Evolutionary conservation across 64 coral and sea anemone species (phyloP), one percentile per base, ranked within the genome.

Genomic region (Cladopsammia gracilis): DNA sequence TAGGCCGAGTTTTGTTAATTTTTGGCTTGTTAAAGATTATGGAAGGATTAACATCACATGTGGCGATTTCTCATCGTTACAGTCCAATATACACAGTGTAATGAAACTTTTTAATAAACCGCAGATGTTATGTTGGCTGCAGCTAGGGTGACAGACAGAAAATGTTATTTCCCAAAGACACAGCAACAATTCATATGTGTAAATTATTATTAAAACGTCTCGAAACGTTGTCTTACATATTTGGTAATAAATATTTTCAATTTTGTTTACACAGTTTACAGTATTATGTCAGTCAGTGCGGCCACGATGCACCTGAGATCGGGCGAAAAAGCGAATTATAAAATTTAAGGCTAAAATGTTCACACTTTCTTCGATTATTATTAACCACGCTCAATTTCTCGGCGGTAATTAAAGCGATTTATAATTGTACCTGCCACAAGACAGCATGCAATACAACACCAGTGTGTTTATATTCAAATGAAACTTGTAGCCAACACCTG

Each of bases 1-100:
- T 84, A 50, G 80, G 80, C 20, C 80, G 80, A 7, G 80, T 84
- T 67, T 68, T 84, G n/a, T 64, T 84, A 68, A 84, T 84, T 6
- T 84, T 84, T 84, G 80, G 80, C 44, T 84, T 84, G 58, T 84
- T 84, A 49, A 84, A 84, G 44, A 84, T 84, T 50, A 43, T 84
- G 61, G 80, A 84, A 42, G 80, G 80, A n/a, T 84, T 84, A 22
- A 84, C 20, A 48, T 84, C 80, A 25, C 80, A 20, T 46, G 61
- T 68, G 80, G 42, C 62, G 61, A 64, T 18, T 68, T 24, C 49
- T 20, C 16, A 84, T 67, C 62, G 80, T 68, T 68, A 50, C 46
- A 61, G 43, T 4, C 42, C 44, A 3, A 43, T 84, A 67, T 84
- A 84, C 19, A 84, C 60, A 13, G 62, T 84, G 4, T 84, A 84